Percentiles rank a stretch among this genome's conserved stretches.
phyloP scores from a whole-genome alignment of 2,888 invertebrate species.

The Eristalis intricaria region DNA sequence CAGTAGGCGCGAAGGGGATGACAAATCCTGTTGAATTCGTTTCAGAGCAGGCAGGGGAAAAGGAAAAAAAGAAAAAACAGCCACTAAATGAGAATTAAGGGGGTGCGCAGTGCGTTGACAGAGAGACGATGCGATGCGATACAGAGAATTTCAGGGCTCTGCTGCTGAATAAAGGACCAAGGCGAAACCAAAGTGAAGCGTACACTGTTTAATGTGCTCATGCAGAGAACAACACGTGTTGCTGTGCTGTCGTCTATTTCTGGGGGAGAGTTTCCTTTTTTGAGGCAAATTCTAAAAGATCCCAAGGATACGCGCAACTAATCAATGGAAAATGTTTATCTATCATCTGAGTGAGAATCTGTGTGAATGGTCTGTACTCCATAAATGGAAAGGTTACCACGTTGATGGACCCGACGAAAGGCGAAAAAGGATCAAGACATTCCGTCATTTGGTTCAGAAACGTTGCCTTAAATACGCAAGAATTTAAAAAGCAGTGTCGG shows the following conservation, averaged over 20 bases:
- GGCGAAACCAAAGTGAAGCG: not conserved
- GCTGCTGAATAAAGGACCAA: not conserved
- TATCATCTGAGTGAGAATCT: not conserved
- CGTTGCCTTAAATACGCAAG: too few species aligned
- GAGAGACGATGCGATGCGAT: not conserved
- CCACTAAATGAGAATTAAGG: not conserved
- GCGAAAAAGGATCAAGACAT: too few species aligned
- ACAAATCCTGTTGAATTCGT: constrained; percentile 61
- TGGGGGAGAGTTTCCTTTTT: not conserved
- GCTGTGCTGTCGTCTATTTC: not conserved
- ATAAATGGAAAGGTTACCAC: too few species aligned
- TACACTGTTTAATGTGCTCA: not conserved
- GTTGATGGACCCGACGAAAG: too few species aligned
- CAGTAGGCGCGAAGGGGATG: constrained; percentile 15
- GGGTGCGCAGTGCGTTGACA: not conserved
- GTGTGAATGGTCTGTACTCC: too few species aligned
- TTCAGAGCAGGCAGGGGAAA: constrained; percentile 24
- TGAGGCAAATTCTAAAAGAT: not conserved
- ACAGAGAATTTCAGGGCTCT: not conserved
- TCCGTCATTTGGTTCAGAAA: too few species aligned
- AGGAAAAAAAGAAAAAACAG: not conserved
- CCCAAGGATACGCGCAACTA: not conserved
- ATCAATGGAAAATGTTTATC: not conserved
- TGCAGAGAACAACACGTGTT: not conserved
- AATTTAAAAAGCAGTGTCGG: too few species aligned